Base-by-base conservation (phyloP, 2,797 vertebrate species). In the Crax fasciolata region DNA sequence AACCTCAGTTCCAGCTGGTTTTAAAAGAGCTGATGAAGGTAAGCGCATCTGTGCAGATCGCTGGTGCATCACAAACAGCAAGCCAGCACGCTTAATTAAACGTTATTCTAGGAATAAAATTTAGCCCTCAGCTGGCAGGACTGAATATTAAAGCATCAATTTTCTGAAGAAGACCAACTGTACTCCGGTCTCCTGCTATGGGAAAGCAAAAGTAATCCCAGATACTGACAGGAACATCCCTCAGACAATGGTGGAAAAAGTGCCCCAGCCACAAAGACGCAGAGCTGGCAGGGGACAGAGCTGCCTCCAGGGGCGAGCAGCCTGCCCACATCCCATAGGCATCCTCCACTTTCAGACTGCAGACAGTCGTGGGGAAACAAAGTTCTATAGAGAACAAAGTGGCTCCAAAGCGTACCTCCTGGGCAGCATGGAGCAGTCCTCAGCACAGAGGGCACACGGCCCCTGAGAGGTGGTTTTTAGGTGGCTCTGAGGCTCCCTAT, bases 101-200 rank as follows among this genome's bases (percentile, higher is more conserved):
- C 97, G 95, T 94, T 96, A 97, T 95, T 97, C 92, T 78, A 97
- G 95, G 93, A 98, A 97, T 95, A 96, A 97, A 97, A 96, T 93
- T 91, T 81, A 90, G 92, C 93, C 90, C 95, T 97, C 96, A 48
- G 92, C 24, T 91, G 97, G 97, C 57, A 54, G 96, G 7, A 90
- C 83, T 85, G 94, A 97, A 87, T 93, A 98, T 96, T 97, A 97
- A 97, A 97, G 92, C 94, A 97, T 94, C 95, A 85, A 2, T 97
- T 97, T 97, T 95, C 95, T 97, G 95, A 96, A 97, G 82, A 91
- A 97, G 90, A 95, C 46, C 18, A 70, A 77, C 83, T 91, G 85
- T 96, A 97, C 97, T 96, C 94, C 96, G 91, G 81, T 68, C 84
- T 95, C 90, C 87, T 95, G 90, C 95, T 90, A 94, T 6, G 58